phyloP scores from a whole-genome alignment of 1,140 invertebrate genomes.

The Acyrthosiphon pisum region DNA sequence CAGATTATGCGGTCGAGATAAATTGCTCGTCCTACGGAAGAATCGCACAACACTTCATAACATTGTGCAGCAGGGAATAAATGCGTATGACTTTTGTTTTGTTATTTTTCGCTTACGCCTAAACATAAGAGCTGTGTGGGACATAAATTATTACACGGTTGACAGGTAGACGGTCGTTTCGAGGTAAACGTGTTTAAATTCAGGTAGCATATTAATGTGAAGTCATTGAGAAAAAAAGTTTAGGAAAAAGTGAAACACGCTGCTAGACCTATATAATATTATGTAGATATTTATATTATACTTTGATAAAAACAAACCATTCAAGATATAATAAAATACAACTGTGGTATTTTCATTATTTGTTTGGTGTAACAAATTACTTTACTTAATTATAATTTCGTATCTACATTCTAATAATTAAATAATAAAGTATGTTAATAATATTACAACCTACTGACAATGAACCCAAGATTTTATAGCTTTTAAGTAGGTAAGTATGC shows the following conservation, averaged over 20 bases:
- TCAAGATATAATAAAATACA: background rate
- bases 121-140: background rate
- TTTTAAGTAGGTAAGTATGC: background rate
- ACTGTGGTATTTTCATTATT: background rate
- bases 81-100: slow-evolving; percentile 9
- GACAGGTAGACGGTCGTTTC: slow-evolving; percentile 25
- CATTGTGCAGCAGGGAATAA: background rate
- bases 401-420: background rate
- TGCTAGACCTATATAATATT: background rate
- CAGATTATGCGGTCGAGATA: background rate
- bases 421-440: background rate
- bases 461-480: background rate
- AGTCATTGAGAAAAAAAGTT: background rate
- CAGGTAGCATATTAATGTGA: background rate
- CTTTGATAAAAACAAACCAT: background rate
- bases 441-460: background rate
- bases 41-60: background rate
- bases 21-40: background rate
- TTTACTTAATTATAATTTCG: background rate
- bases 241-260: background rate
- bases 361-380: background rate
- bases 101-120: slow-evolving; percentile 3
- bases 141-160: slow-evolving; percentile 15
- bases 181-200: slow-evolving; percentile 30
- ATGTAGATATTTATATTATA: background rate